These are phyloP conservation scores for Euura saliciscinereae DNA, from an alignment of 1,140 invertebrate genomes.

Conservation along the genomic window DNA sequence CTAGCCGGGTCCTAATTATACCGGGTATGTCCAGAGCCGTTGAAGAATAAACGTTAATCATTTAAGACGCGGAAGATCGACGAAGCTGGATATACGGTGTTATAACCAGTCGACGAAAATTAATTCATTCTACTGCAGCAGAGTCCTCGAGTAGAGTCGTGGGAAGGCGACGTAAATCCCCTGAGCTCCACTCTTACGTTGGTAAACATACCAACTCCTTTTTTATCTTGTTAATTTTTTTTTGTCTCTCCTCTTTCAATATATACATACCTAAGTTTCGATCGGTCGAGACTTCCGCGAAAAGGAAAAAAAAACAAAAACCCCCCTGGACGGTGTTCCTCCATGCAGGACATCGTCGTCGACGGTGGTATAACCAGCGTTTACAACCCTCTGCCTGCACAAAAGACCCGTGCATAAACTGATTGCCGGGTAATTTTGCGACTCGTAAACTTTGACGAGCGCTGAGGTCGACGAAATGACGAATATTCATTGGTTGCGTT, in stretches of 20 bases:
- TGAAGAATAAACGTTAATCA: too few relatives aligned
- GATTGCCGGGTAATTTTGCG: conserved; percentile 5
- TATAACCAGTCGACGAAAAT: background rate
- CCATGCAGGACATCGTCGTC: background rate
- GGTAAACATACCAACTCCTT: background rate
- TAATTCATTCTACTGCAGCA: background rate
- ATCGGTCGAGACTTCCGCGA: background rate
- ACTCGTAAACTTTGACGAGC: background rate
- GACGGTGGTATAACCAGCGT: background rate
- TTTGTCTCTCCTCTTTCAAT: too few relatives aligned
- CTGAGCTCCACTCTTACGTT: background rate
- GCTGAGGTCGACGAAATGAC: background rate
- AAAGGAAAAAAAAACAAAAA: background rate
- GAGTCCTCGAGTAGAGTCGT: background rate
- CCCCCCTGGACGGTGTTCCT: background rate
- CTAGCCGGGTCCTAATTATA: background rate
- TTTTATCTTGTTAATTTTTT: too few relatives aligned
- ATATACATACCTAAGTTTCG: background rate
- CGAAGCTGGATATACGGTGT: too few relatives aligned
- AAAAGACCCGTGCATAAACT: background rate
- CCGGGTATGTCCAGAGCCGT: too few relatives aligned
- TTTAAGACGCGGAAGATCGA: too few relatives aligned
- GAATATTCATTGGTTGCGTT: background rate
- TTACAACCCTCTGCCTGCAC: background rate
- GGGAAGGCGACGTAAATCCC: background rate